Evolutionary conservation across 2,797 vertebrate species (phyloP).

Genomic region (Arremon aurantiirostris): DNA sequence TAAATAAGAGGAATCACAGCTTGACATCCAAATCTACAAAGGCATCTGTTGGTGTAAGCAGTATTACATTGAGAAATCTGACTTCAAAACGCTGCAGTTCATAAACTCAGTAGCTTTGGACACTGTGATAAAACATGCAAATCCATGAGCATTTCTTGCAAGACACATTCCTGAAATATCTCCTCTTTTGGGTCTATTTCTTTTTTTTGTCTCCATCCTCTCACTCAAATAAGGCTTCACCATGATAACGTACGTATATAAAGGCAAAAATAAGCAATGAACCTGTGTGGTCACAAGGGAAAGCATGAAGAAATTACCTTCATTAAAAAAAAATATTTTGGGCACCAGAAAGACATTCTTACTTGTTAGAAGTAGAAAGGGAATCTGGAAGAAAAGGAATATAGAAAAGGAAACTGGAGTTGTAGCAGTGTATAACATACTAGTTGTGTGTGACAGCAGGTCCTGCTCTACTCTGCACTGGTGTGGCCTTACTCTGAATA

Average conservation of each 20-base stretch:
- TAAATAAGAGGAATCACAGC: not conserved
- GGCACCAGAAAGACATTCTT: not conserved
- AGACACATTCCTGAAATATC: not conserved
- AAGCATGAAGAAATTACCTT: not conserved
- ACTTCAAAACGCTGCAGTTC: not conserved
- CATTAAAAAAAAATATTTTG: not conserved
- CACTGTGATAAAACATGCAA: not conserved
- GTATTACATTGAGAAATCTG: not conserved
- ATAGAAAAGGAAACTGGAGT: not conserved
- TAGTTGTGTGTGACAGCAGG: not conserved
- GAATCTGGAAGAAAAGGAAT: not conserved
- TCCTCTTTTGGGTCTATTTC: not conserved
- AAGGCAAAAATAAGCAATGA: not conserved
- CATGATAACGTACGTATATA: not conserved
- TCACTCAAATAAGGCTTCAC: not conserved
- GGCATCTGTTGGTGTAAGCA: not conserved
- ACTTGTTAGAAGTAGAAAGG: not conserved
- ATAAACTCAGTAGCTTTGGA: not conserved
- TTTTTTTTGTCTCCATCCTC: not conserved
- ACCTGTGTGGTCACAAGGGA: not conserved
- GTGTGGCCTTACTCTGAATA: not conserved
- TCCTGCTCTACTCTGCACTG: not conserved
- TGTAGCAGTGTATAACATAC: not conserved
- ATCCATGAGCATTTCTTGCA: not conserved
- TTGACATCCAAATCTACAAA: not conserved